These are phyloP conservation scores for Pseudomyrmex concolor DNA, from an alignment of 1,140 invertebrate species.

Conservation along the genomic window DNA sequence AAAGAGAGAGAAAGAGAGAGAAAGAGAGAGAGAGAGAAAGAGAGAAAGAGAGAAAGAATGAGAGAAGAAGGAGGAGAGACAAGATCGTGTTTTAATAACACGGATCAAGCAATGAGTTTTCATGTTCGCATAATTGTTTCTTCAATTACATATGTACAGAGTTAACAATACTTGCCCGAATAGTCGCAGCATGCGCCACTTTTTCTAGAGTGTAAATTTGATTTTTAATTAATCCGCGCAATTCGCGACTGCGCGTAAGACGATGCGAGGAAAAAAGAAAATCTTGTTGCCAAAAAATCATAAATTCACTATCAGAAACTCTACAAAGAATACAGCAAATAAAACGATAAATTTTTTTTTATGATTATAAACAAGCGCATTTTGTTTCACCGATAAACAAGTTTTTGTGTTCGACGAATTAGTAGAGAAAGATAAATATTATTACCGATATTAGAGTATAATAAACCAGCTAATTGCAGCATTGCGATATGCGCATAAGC, in stretches of 20 bases:
- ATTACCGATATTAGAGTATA: slow-evolving; percentile 3
- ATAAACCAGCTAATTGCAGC: slow-evolving; percentile 63
- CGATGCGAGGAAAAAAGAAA: not conserved
- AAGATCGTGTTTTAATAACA: not conserved
- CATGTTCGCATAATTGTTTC: slow-evolving; percentile 43
- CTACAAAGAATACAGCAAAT: not conserved
- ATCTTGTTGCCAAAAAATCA: not conserved
- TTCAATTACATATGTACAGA: slow-evolving; percentile 37
- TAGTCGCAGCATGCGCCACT: slow-evolving; percentile 4
- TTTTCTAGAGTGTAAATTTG: slow-evolving; percentile 33
- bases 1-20: too few relatives aligned
- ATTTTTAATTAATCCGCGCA: slow-evolving; percentile 29
- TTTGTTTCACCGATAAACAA: not conserved
- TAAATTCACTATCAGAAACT: not conserved
- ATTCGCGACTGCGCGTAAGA: slow-evolving; percentile 11
- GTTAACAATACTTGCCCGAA: slow-evolving; percentile 7
- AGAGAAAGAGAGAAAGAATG: too few relatives aligned
- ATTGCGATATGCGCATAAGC: slow-evolving; percentile 7
- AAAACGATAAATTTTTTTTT: not conserved
- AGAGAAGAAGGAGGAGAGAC: not conserved
- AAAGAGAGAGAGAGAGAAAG: not conserved
- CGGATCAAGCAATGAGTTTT: not conserved
- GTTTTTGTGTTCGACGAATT: not conserved
- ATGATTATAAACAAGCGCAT: not conserved
- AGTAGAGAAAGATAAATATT: not conserved